Evolutionary conservation across 2,888 invertebrate genomes (phyloP).

Genomic region (Cataglyphis altisquamis): DNA sequence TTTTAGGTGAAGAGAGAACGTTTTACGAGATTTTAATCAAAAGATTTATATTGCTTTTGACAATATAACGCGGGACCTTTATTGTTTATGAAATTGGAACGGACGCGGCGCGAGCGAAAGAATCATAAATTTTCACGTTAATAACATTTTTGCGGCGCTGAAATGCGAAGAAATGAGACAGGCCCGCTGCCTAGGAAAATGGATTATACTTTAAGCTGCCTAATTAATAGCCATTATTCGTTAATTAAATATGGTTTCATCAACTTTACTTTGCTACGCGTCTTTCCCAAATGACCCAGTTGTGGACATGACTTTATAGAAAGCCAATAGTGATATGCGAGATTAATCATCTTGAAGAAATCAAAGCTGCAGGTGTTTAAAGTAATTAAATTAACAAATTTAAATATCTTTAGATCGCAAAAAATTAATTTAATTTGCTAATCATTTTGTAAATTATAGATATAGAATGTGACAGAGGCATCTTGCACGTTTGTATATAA

Average conservation of each 20-base stretch:
- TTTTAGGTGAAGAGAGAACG: background rate
- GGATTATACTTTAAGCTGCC: conserved; percentile 76
- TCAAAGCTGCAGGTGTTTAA: conserved; percentile 21
- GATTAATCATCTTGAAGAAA: conserved; percentile 66
- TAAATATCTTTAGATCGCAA: conserved; percentile 13
- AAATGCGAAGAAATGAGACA: background rate
- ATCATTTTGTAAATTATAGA: conserved; percentile 23
- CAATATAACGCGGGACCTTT: background rate
- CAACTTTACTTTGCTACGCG: conserved; percentile 67
- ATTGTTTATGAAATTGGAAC: conserved; percentile 20
- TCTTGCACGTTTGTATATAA: conserved; percentile 20
- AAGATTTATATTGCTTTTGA: conserved; percentile 19
- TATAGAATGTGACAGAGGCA: conserved; percentile 18
- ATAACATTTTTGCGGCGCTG: conserved; percentile 49
- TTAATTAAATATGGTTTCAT: conserved; percentile 76
- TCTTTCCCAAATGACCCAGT: conserved; percentile 74
- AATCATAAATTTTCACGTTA: conserved; percentile 24
- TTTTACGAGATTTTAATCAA: background rate
- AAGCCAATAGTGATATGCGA: conserved; percentile 32
- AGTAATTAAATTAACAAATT: conserved; percentile 61
- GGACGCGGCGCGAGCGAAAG: background rate
- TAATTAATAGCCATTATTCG: conserved; percentile 78
- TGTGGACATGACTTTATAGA: conserved; percentile 69
- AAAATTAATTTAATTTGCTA: background rate
- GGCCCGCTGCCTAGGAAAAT: conserved; percentile 64